Evolutionary conservation across 2,113 vertebrate genomes (phyloP).

Genomic region (Cacatua alba): DNA sequence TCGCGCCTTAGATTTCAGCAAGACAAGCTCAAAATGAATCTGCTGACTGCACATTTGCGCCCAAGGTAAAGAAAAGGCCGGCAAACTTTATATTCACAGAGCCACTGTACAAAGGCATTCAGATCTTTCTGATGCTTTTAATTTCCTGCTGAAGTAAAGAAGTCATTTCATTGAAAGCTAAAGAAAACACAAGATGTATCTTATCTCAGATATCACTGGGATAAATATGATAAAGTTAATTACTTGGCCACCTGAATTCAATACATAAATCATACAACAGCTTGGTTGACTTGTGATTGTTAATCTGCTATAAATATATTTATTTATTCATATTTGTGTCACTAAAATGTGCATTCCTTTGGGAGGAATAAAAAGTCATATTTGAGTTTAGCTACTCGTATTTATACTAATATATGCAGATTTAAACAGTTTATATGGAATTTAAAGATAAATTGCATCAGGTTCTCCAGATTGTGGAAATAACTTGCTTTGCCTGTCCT

Average conservation of each 20-base stretch:
- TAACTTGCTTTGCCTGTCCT: conserved; percentile 10
- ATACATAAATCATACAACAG: not conserved
- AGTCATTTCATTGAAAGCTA: not conserved
- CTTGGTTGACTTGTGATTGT: not conserved
- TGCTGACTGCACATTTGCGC: not conserved
- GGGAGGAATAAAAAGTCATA: not conserved
- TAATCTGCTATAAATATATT: not conserved
- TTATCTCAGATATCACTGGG: not conserved
- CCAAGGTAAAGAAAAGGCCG: not conserved
- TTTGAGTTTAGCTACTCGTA: not conserved
- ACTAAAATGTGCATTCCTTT: not conserved
- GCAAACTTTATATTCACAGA: not conserved
- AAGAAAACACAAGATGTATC: not conserved
- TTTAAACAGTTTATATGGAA: not conserved
- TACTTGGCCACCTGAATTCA: not conserved
- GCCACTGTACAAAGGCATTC: not conserved
- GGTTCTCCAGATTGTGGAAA: not conserved
- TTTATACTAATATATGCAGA: conserved; percentile 10
- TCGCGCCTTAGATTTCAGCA: fast-evolving
- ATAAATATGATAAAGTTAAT: not conserved
- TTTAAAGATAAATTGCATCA: conserved; percentile 15
- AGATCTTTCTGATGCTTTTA: not conserved
- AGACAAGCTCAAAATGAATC: not conserved
- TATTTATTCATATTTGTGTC: not conserved
- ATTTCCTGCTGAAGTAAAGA: conserved; percentile 7